Evolutionary conservation across 2,797 vertebrate species (phyloP).

Genomic region (Mareca penelope): DNA sequence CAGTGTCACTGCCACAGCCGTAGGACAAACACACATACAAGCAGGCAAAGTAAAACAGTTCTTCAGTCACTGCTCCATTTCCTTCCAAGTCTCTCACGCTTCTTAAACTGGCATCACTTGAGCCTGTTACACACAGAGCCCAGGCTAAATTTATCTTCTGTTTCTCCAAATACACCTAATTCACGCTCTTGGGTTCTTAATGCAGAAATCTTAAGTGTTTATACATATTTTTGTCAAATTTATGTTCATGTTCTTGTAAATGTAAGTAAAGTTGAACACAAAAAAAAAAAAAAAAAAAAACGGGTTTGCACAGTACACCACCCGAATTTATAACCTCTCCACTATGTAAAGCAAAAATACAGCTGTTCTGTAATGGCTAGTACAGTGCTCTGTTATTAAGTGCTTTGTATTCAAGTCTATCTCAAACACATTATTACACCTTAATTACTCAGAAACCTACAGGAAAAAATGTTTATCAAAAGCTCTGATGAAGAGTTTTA

Average conservation of each 20-base stretch:
- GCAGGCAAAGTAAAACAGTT: neutral
- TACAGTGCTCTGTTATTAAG: accelerated
- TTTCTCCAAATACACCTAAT: neutral
- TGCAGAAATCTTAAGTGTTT: neutral
- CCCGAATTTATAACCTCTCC: neutral
- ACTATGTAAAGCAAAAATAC: neutral
- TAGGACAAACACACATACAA: neutral
- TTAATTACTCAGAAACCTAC: neutral
- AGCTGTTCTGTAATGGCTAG: neutral
- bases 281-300: neutral
- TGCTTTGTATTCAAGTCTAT: neutral
- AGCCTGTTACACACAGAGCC: neutral
- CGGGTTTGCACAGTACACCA: neutral
- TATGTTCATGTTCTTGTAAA: neutral
- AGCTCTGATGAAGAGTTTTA: neutral
- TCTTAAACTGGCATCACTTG: neutral
- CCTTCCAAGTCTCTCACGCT: neutral
- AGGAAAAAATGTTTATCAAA: neutral
- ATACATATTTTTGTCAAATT: neutral
- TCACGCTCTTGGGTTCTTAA: neutral
- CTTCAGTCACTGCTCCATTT: accelerated
- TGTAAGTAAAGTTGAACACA: neutral
- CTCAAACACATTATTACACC: neutral
- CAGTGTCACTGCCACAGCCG: neutral
- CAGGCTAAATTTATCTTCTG: neutral